A percentile compares a stretch with the other conserved stretches of the same genome.
Conservation (phyloP, 2,797 vertebrate genomes). For the Myotis daubentonii region DNA sequence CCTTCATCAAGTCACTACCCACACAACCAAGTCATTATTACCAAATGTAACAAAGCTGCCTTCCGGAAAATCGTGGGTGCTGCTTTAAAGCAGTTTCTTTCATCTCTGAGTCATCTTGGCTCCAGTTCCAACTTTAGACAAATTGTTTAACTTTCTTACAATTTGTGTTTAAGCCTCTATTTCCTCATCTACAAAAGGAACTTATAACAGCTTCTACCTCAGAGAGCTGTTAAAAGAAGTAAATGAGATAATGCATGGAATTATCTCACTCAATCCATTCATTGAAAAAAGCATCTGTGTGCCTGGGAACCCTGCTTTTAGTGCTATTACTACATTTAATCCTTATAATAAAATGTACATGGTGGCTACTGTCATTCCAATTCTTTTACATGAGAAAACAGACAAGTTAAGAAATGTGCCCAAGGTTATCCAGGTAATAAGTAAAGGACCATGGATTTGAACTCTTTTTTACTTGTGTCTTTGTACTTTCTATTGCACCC, state of each 20-base stretch:
- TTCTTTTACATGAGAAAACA: neutral
- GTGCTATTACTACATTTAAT: neutral
- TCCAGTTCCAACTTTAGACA: constrained; percentile 31
- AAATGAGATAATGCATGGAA: neutral
- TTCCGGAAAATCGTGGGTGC: neutral
- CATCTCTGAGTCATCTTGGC: constrained; percentile 47
- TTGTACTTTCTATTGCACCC: neutral
- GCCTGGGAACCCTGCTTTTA: neutral
- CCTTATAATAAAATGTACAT: neutral
- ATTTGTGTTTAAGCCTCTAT: constrained; percentile 6
- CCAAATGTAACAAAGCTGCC: constrained; percentile 15
- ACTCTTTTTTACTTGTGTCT: neutral
- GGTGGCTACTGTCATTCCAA: neutral
- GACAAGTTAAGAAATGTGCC: neutral
- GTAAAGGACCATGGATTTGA: neutral
- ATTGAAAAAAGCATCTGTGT: neutral
- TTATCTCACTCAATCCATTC: neutral
- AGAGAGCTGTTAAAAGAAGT: neutral
- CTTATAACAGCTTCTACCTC: neutral
- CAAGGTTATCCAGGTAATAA: neutral
- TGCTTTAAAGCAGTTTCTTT: neutral
- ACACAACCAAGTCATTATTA: constrained; percentile 1
- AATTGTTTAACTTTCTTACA: constrained; percentile 10
- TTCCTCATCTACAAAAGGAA: neutral
- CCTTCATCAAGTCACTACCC: constrained; percentile 53